Base-by-base conservation (phyloP, 2,888 invertebrate species). In the Notodonta dromedarius region DNA sequence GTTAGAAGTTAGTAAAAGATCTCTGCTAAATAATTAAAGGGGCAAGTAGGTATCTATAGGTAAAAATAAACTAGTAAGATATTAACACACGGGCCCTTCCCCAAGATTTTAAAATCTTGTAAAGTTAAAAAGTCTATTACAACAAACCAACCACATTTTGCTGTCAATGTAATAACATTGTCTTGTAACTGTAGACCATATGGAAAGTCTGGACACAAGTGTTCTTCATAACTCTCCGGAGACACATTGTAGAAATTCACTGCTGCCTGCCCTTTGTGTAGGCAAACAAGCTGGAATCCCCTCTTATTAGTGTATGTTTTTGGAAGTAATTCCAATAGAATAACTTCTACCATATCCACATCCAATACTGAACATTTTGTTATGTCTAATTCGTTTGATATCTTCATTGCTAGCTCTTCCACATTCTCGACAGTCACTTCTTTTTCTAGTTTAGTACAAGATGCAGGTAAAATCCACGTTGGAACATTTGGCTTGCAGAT, bases 171-270 rank as follows among this genome's bases (percentile, higher is more conserved):
- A 73, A 94, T 80, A 65, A 82, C 73, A 52, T 83, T 77, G 56
- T 91, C 72, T 67, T 82, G 74, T 9, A 94, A 80, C 66, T 83
- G 74, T 61, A 95, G 80, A 61, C 83, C 83, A 72, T 94, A 95
- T 14, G 91, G 80, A 84, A 94, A 95, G 57, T 86, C 76, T 69
- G 94, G 93, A 73, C 94, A 86, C 77, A 94, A 66, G 71, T 82
- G 83, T 69, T 86, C 91, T 66, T 82, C 79, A 12, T 79, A 74
- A 40, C 83, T 75, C 59, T 74, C 71, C 54, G 90, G 83, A 13
- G 88, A 87, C 3, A 94, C 88, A 79, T 95, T 89, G 70, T 91
- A 83, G 81, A 94, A 95, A 58, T 84, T 88, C 48, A 93, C 87
- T 58, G 66, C 78, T 56, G 79, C 75, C 5, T 81, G 76, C 48